phyloP scores from a whole-genome alignment of 35 echinoderm and acorn worm genomes.

The Diadema setosum region DNA sequence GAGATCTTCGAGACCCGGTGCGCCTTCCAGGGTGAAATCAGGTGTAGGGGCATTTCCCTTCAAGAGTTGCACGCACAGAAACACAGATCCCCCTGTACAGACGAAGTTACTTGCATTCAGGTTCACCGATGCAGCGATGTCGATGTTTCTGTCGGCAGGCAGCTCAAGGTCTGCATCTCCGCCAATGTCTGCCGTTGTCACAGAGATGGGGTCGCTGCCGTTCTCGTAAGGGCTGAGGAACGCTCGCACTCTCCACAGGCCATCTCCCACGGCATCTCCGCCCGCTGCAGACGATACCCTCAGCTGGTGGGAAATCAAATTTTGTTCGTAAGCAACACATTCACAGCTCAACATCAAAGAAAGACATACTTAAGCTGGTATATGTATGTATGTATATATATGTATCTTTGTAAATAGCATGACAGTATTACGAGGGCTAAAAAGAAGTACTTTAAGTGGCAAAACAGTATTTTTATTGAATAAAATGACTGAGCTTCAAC shows the following conservation, averaged over 20 bases:
- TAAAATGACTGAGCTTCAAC: too few species aligned
- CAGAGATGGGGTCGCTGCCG: slow-evolving; percentile 9
- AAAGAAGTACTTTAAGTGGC: too few species aligned
- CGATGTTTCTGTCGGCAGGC: background rate
- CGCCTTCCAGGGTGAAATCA: slow-evolving; percentile 67
- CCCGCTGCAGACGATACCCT: slow-evolving; percentile 15
- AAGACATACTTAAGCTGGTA: too few species aligned
- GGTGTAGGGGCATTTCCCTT: slow-evolving; percentile 32
- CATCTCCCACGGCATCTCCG: slow-evolving; percentile 29
- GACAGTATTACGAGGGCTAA: too few species aligned
- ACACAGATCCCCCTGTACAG: slow-evolving; percentile 17
- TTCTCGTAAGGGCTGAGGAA: slow-evolving; percentile 47
- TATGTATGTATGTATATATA: too few species aligned
- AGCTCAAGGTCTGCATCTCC: background rate
- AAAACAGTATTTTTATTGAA: too few species aligned
- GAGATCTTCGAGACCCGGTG: background rate
- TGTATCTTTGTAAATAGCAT: too few species aligned
- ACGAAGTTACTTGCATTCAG: slow-evolving; percentile 33
- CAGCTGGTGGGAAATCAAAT: slow-evolving; percentile 36
- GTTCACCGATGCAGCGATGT: background rate
- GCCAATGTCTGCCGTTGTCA: background rate
- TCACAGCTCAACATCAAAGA: too few species aligned
- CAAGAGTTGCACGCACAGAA: slow-evolving; percentile 46
- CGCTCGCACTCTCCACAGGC: slow-evolving; percentile 49
- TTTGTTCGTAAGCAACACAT: too few species aligned